Conservation (phyloP, 1,140 invertebrate species). For the Meteorus sp. region DNA sequence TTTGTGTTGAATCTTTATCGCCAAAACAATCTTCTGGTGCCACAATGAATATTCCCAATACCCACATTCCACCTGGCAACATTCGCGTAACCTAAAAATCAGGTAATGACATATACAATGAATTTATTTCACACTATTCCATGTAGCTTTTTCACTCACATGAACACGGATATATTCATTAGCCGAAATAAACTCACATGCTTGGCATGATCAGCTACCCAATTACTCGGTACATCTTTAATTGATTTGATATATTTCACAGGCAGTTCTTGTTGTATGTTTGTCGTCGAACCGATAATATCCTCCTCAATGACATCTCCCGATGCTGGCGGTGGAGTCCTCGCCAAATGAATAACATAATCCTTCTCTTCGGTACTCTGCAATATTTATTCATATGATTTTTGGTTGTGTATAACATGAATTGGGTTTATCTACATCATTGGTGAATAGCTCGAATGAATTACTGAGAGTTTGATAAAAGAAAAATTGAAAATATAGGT, state of each 20-base stretch:
- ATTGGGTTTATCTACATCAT: constrained; percentile 30
- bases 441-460: too few relatives aligned
- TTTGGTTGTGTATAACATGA: constrained; percentile 13
- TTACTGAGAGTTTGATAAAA: too few relatives aligned
- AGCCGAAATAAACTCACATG: constrained; percentile 51
- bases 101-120: neutral
- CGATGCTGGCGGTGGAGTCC: constrained; percentile 66
- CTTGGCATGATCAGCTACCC: constrained; percentile 71
- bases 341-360: constrained; percentile 72
- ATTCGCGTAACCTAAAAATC: constrained; percentile 69
- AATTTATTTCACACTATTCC: neutral
- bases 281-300: constrained; percentile 32
- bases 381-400: constrained; percentile 16
- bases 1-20: constrained; percentile 50
- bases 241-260: constrained; percentile 48
- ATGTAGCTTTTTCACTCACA: constrained; percentile 16
- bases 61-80: constrained; percentile 79
- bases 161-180: constrained; percentile 7
- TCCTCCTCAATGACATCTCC: constrained; percentile 54
- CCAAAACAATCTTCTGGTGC: constrained; percentile 68
- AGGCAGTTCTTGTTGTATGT: constrained; percentile 30
- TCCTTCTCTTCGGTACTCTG: constrained; percentile 67
- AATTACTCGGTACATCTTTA: constrained; percentile 62
- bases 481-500: too few relatives aligned
- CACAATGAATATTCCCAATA: constrained; percentile 67